Percentiles rank a stretch among this genome's conserved stretches.
Conservation (phyloP, 2,113 vertebrate species). For the Oreocharis arfaki region DNA sequence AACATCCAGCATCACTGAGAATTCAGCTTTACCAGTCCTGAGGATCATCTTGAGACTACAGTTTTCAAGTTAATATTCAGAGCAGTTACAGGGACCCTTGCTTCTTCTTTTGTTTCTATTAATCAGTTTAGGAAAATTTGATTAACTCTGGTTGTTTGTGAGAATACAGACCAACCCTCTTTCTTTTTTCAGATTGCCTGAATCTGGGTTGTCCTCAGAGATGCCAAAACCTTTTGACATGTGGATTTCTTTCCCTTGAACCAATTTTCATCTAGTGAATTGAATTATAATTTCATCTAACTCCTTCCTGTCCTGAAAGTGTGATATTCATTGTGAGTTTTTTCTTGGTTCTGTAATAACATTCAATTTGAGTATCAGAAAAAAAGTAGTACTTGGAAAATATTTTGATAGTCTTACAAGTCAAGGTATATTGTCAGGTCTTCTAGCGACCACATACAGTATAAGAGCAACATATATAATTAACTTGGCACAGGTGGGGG, state of each 20-base stretch:
- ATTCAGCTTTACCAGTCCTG: background rate
- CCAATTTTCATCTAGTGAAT: background rate
- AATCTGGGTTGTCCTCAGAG: background rate
- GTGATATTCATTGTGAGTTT: background rate
- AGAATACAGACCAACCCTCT: background rate
- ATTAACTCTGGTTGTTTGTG: constrained; percentile 12
- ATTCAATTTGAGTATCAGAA: background rate
- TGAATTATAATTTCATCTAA: background rate
- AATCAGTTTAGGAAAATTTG: background rate
- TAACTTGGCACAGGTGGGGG: background rate
- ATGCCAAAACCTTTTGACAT: background rate
- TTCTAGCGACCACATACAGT: background rate
- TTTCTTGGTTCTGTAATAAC: background rate
- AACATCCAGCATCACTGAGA: background rate
- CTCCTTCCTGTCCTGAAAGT: background rate
- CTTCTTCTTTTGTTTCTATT: constrained; percentile 1
- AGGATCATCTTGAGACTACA: background rate
- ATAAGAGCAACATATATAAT: background rate
- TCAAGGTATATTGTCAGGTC: background rate
- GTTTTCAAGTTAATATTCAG: background rate
- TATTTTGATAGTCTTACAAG: constrained; percentile 7
- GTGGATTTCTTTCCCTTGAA: background rate
- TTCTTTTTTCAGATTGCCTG: background rate
- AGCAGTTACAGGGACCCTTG: background rate
- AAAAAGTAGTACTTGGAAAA: background rate